A percentile compares a stretch with the other conserved stretches of the same genome.
Evolutionary conservation across 1,140 invertebrate genomes (phyloP).

Genomic region (Portunus trituberculatus): DNA sequence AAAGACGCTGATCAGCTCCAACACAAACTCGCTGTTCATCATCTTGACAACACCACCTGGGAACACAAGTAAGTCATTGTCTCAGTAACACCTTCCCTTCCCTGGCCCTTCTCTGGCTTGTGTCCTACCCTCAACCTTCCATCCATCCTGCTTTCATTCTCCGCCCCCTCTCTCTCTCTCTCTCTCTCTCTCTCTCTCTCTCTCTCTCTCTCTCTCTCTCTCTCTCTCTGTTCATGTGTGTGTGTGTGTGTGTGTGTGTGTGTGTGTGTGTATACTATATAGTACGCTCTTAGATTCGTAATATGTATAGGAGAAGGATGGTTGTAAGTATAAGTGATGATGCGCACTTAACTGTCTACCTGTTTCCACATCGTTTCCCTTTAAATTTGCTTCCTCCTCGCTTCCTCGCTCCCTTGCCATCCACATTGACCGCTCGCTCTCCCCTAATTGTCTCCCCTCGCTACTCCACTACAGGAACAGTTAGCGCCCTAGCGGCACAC

Average conservation of each 20-base stretch:
- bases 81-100: background rate
- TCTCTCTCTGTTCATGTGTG: background rate
- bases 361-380: background rate
- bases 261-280: too few relatives aligned
- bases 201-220: conserved; percentile 36
- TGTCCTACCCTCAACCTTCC: background rate
- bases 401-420: background rate
- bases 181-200: conserved; percentile 48
- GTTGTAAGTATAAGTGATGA: too few relatives aligned
- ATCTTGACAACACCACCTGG: conserved; percentile 62
- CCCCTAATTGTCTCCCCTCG: background rate
- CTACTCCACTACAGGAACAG: background rate
- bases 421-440: background rate
- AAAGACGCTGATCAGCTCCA: conserved; percentile 93
- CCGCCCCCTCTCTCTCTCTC: conserved; percentile 25
- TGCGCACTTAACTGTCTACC: too few relatives aligned
- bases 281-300: too few relatives aligned
- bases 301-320: too few relatives aligned
- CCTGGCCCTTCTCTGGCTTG: too few relatives aligned
- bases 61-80: background rate
- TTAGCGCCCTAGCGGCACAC: background rate
- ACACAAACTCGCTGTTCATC: conserved; percentile 88
- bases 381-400: background rate
- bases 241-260: background rate
- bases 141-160: background rate